Conservation (phyloP, 1,140 invertebrate species). For the Gerris buenoi region DNA sequence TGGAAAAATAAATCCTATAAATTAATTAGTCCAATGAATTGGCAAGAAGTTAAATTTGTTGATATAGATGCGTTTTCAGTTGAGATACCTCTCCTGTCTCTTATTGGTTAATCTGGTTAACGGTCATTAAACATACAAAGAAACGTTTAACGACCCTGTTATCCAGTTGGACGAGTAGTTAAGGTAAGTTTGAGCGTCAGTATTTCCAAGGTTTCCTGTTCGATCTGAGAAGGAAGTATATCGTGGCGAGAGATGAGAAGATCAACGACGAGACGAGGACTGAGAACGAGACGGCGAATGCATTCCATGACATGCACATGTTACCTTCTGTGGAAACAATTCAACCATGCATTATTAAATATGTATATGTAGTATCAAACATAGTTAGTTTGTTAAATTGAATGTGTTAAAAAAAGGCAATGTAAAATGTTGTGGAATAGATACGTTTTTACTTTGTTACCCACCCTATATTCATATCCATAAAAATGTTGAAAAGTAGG, state of each 20-base stretch:
- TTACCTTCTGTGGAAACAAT: background rate
- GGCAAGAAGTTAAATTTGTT: too few species aligned
- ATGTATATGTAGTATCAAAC: background rate
- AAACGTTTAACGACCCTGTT: too few species aligned
- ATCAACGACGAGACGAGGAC: background rate
- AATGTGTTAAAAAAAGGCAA: background rate
- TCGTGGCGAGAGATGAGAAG: background rate
- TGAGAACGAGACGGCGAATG: background rate
- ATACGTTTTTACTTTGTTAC: background rate
- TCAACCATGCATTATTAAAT: background rate
- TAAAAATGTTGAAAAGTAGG: background rate
- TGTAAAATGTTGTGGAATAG: background rate
- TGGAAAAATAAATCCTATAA: too few species aligned
- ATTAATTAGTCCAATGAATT: too few species aligned
- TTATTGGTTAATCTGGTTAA: too few species aligned
- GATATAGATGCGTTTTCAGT: too few species aligned
- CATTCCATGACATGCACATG: slow-evolving; percentile 3
- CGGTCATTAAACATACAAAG: too few species aligned
- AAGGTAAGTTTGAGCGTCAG: too few species aligned
- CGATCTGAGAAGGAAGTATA: background rate
- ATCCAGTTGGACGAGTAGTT: too few species aligned
- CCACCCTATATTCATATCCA: background rate
- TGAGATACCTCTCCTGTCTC: too few species aligned
- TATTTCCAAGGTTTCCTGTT: background rate
- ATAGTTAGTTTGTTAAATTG: background rate